Evolutionary conservation across 2,113 vertebrate species (phyloP), one percentile per base, ranked within the genome.

Genomic region (Myxocyprinus asiaticus): DNA sequence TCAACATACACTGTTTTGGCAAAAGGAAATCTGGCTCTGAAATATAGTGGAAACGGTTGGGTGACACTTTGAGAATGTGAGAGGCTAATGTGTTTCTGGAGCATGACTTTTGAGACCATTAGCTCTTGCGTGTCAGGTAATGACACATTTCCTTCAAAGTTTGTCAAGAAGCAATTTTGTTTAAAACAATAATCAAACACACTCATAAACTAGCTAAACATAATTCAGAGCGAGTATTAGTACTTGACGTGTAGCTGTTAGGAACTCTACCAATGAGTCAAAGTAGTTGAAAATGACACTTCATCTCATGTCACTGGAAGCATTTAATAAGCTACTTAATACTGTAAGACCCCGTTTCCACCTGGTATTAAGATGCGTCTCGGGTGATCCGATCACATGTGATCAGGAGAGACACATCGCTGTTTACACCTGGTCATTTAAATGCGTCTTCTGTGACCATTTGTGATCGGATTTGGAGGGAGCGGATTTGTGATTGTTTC

Each of bases 1-100:
- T 65, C 83, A 83, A 81, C 80, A 59, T 82, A 67, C 43, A 79
- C 76, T 84, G 73, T 77, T 76, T 66, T 75, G 84, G 86, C 79
- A 72, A 33, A 85, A 69, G 81, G 83, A 87, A 83, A 84, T 83
- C 76, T 10, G 47, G 7, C 0, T 44, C 1, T 45, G 22, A 70
- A 15, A 17, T 47, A 68, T 33, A 45, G 48, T 14, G 9, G 55
- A 76, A 75, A 64, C n/a, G 22, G 7, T 33, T 17, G 10, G 10
- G 14, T 22, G 14, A 71, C 66, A 58, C 44, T 43, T 10, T 42
- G 43, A 45, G 42, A 22, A 71, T 4, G 11, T 9, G 10, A 69
- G 3, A 14, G 9, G 55, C 55, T 15, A 58, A 58, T 58, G 55
- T n/a, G n/a, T 55, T 44, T 59, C 55, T 72, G 70, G 53, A 45